Evolutionary conservation across 2,888 invertebrate genomes (phyloP), one percentile per base, ranked within the genome.

Genomic region (Callyntrura guangdongensis): DNA sequence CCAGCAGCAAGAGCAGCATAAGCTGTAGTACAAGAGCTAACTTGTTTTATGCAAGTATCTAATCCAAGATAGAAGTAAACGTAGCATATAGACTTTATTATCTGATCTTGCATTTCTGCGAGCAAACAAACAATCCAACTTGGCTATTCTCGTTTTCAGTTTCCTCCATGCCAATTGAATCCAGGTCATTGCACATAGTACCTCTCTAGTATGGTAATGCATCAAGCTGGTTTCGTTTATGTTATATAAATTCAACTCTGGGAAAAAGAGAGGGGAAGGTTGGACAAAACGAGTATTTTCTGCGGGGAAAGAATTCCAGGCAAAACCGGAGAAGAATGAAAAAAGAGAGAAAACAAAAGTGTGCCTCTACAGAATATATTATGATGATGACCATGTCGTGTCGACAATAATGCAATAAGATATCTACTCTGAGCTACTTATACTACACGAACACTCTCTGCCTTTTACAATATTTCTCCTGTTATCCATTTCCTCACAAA

Each of bases 61-160:
- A n/a, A 36, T 36, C 6, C 36, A 36, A 36, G 36, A 36, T 36
- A 36, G 36, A 36, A 36, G n/a, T n/a, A n/a, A n/a, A n/a, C n/a
- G n/a, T n/a, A n/a, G 3, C 36, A 36, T 36, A 36, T 36, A 36
- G 61, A 8, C n/a, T 14, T 67, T 69, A 45, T 69, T 69, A 69
- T 17, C 69, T 45, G 69, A 69, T 69, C 69, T 69, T 69, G 69
- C 69, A 69, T 69, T 69, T 69, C 4, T 69, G 69, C 69, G 45
- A 17, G 45, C 69, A 22, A 69, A n/a, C 45, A 69, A 69, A 69
- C 69, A 69, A 69, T 69, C 69, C 69, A 69, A 36, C 45, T 69
- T 69, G 5, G 36, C n/a, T 17, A 36, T 67, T 27, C 9, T 11
- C 67, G 27, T 67, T 67, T 67, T 22, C 61, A 45, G 27, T 67